Evolutionary conservation across 1,140 invertebrate species (phyloP).

Genomic region (Charaxes varanes): DNA sequence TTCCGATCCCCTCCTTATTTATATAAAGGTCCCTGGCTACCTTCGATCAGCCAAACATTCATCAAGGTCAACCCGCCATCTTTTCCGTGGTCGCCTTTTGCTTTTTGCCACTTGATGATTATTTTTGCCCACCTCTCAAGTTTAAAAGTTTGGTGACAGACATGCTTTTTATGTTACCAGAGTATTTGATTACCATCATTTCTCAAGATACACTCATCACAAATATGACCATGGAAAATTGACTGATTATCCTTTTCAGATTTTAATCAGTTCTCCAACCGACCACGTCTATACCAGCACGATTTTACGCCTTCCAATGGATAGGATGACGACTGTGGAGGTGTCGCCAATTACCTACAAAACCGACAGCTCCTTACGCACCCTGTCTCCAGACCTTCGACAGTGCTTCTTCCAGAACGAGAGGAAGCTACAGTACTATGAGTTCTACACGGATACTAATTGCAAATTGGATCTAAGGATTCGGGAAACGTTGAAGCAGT

Average conservation of each 20-base stretch:
- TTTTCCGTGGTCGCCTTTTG: too few species aligned
- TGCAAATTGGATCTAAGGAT: slow-evolving; percentile 58
- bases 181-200: too few species aligned
- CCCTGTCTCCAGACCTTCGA: slow-evolving; percentile 57
- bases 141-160: too few species aligned
- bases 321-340: slow-evolving; percentile 61
- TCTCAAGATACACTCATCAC: too few species aligned
- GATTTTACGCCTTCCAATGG: slow-evolving; percentile 56
- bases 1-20: too few species aligned
- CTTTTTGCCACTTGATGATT: too few species aligned
- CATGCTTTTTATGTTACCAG: too few species aligned
- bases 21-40: too few species aligned
- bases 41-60: too few species aligned
- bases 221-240: too few species aligned
- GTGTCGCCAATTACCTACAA: slow-evolving; percentile 55
- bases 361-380: slow-evolving; percentile 43
- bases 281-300: slow-evolving; percentile 56
- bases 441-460: slow-evolving; percentile 59
- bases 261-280: slow-evolving; percentile 56
- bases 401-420: slow-evolving; percentile 78
- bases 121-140: too few species aligned
- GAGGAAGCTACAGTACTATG: slow-evolving; percentile 60
- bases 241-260: slow-evolving; percentile 24
- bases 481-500: slow-evolving; percentile 33
- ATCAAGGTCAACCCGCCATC: too few species aligned